Conservation (phyloP, 1,140 invertebrate genomes). For the Limonius californicus region DNA sequence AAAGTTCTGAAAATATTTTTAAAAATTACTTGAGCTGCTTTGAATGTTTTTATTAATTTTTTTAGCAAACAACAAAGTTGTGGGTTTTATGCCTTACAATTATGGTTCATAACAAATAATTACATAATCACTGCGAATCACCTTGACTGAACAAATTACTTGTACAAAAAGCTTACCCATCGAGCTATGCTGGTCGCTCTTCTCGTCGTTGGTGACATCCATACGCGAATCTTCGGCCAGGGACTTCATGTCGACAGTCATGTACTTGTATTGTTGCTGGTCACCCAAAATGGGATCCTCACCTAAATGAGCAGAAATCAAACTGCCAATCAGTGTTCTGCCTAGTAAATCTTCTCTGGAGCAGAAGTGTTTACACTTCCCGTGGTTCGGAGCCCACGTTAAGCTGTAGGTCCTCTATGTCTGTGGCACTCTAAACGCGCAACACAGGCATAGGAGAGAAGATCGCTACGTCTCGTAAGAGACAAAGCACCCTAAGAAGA, state of each 20-base stretch:
- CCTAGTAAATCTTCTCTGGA: too few species aligned
- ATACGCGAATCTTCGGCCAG: constrained; percentile 70
- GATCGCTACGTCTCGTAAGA: too few species aligned
- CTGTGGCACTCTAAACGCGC: too few species aligned
- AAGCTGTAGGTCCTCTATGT: too few species aligned
- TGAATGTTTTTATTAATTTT: neutral
- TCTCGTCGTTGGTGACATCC: constrained; percentile 70
- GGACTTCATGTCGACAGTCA: constrained; percentile 80
- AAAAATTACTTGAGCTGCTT: too few species aligned
- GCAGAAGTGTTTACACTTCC: too few species aligned
- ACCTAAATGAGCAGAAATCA: constrained; percentile 52
- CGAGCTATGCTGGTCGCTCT: constrained; percentile 46
- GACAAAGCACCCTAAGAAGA: too few species aligned
- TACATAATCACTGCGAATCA: neutral
- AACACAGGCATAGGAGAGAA: too few species aligned
- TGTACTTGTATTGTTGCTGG: constrained; percentile 82
- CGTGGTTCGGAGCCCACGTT: too few species aligned
- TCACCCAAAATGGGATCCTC: constrained; percentile 75
- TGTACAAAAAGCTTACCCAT: constrained; percentile 38
- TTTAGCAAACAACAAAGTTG: too few species aligned
- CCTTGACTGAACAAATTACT: neutral
- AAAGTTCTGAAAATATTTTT: constrained; percentile 5
- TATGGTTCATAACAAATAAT: constrained; percentile 9
- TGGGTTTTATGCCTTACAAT: neutral
- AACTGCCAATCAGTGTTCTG: neutral